Evolutionary conservation across 2,113 vertebrate species (phyloP).

Genomic region (Oryctolagus cuniculus): mOryCun1.1 NC_091438.1:142111001-142111500

Average conservation of each 20-base stretch:
- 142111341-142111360: conserved; percentile 81
- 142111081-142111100: not conserved
- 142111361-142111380: conserved; percentile 58
- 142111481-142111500: conserved; percentile 52
- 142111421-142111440: conserved; percentile 65
- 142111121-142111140: not conserved
- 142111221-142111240: not conserved
- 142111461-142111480: conserved; percentile 63
- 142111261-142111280: not conserved
- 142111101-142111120: not conserved
- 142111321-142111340: conserved; percentile 73
- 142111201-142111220: not conserved
- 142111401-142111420: conserved; percentile 68
- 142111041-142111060: not conserved
- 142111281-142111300: conserved; percentile 28
- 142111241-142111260: conserved; percentile 37
- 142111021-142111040: accelerated
- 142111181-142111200: not conserved
- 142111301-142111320: conserved; percentile 61
- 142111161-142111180: accelerated
- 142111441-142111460: conserved; percentile 59
- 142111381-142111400: conserved; percentile 68
- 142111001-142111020: accelerated
- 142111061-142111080: not conserved
- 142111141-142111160: not conserved